Percentiles rank a stretch among this genome's conserved stretches.
These are phyloP conservation scores for Corella eumyota DNA, from an alignment of 23 tunicate genomes.

Conservation along the genomic window DNA sequence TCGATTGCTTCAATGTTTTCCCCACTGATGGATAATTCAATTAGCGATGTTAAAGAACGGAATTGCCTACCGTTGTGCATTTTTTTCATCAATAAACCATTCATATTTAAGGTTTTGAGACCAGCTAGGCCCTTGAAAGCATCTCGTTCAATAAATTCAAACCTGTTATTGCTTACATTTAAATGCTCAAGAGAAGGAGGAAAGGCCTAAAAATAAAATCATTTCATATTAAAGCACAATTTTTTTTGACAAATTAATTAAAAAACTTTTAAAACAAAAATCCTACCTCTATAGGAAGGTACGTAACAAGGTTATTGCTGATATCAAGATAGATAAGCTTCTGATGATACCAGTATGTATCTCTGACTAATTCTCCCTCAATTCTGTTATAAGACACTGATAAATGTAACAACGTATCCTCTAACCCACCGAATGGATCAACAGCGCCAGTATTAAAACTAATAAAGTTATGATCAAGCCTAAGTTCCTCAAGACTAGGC, in stretches of 20 bases:
- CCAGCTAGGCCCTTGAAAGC: background rate
- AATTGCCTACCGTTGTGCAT: background rate
- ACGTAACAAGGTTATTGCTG: constrained; percentile 21
- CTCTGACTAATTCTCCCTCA: background rate
- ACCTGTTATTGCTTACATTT: background rate
- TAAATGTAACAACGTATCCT: constrained; percentile 5
- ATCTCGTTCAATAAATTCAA: background rate
- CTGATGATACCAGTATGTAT: background rate
- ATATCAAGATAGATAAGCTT: constrained; percentile 20
- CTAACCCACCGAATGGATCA: constrained; percentile 17
- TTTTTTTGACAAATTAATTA: too few species aligned
- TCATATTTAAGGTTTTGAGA: constrained; percentile 11
- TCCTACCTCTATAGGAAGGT: too few species aligned
- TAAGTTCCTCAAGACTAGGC: constrained; percentile 1
- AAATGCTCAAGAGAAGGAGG: background rate
- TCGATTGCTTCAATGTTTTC: too few species aligned
- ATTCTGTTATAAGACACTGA: constrained; percentile 19
- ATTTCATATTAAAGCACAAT: too few species aligned
- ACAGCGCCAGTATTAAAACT: background rate
- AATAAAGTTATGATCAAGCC: constrained; percentile 11
- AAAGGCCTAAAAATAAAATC: background rate
- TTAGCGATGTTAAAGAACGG: background rate
- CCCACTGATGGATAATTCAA: too few species aligned
- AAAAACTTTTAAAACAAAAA: too few species aligned
- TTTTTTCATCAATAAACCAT: background rate